phyloP scores from a whole-genome alignment of 1,140 invertebrate species.

The Drosophila simulans region DNA sequence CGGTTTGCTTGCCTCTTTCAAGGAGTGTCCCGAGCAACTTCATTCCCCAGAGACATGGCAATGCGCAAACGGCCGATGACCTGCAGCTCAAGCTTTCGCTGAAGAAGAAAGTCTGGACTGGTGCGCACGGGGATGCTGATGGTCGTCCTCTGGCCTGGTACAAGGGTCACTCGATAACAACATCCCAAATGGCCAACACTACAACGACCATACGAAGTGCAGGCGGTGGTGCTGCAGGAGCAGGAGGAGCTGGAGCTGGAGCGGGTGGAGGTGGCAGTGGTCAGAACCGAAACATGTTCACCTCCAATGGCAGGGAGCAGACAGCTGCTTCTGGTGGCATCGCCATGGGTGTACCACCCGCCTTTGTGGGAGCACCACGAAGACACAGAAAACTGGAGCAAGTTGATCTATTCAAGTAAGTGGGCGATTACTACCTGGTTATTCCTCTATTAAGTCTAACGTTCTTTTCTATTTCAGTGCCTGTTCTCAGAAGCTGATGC shows the following conservation, averaged over 20 bases:
- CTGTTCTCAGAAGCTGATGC: constrained; percentile 77
- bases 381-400: constrained; percentile 64
- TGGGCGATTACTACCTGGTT: not conserved
- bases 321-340: not conserved
- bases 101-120: constrained; percentile 83
- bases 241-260: not conserved
- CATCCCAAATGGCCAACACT: constrained; percentile 28
- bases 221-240: constrained; percentile 17
- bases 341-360: constrained; percentile 25
- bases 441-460: not conserved
- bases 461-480: constrained; percentile 48
- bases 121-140: constrained; percentile 49
- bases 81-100: constrained; percentile 78
- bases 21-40: constrained; percentile 60
- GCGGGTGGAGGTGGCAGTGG: constrained; percentile 10
- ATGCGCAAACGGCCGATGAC: constrained; percentile 50
- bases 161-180: constrained; percentile 40
- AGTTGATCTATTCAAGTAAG: constrained; percentile 77
- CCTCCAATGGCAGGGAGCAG: constrained; percentile 9
- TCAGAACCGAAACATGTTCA: constrained; percentile 29
- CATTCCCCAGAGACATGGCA: constrained; percentile 41
- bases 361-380: constrained; percentile 42
- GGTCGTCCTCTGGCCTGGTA: constrained; percentile 59
- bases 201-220: constrained; percentile 16
- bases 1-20: no score